Conservation (phyloP, 2,113 vertebrate species). For the Pyxicephalus adspersus region DNA sequence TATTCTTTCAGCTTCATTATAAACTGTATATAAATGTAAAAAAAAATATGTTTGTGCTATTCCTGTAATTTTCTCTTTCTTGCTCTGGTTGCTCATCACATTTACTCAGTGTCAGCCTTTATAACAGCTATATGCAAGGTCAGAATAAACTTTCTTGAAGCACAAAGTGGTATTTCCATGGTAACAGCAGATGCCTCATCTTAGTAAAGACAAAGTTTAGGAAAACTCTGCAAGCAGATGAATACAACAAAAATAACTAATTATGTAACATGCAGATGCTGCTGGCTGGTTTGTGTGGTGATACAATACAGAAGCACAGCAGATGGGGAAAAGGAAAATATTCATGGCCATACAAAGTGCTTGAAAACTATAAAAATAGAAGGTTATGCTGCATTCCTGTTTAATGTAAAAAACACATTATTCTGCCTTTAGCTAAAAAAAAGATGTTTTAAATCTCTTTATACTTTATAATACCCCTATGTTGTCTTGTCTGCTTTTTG, state of each 20-base stretch:
- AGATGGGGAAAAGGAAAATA: neutral
- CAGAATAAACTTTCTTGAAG: slow-evolving; percentile 8
- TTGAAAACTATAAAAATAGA: too few species aligned
- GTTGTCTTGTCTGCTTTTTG: too few species aligned
- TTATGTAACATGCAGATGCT: neutral
- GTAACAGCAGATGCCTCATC: slow-evolving; percentile 21
- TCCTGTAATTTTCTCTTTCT: neutral
- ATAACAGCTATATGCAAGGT: slow-evolving; percentile 39
- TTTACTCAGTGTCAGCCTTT: slow-evolving; percentile 1
- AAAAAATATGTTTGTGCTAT: too few species aligned
- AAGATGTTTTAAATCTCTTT: too few species aligned
- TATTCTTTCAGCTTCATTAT: too few species aligned
- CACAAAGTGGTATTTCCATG: slow-evolving; percentile 39
- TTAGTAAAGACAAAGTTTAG: neutral
- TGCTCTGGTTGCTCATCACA: neutral
- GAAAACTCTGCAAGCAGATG: neutral
- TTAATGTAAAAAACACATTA: too few species aligned
- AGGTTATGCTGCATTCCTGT: too few species aligned
- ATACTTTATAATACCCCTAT: too few species aligned
- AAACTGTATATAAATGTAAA: too few species aligned
- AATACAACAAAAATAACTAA: neutral
- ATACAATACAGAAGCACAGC: neutral
- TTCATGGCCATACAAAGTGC: too few species aligned
- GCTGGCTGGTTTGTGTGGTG: neutral
- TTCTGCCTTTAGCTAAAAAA: too few species aligned